Evolutionary conservation across 2,113 vertebrate genomes (phyloP), one percentile per base, ranked within the genome.

Genomic region (Cyanoramphus novaezelandiae): DNA sequence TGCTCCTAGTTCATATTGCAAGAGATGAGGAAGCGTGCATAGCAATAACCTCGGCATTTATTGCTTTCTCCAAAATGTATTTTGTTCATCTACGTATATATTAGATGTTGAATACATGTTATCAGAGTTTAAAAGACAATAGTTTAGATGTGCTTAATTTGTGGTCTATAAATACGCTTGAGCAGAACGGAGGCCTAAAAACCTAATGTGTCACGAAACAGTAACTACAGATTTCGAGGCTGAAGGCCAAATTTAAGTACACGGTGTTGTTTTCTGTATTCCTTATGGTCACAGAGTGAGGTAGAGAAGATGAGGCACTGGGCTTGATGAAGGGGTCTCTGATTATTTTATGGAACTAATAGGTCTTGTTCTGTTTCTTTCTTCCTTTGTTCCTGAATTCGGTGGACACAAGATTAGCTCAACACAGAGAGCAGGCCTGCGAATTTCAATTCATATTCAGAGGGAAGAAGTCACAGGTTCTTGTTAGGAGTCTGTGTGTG

Each of bases 1-100:
- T 70, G 41, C 33, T 82, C 39, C 49, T 31, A 5, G 23, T 75
- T 49, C 52, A 4, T 25, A 7, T 15, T 3, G 4, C 77, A 84
- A 84, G 43, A 13, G 8, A 53, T 2, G 5, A 86, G 37, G 28
- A 77, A n/a, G 46, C 0, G 0, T 17, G n/a, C 1, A 0, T 23
- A 74, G 71, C 59, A 53, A 29, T 33, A 82, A 65, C 19, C 13
- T 35, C 16, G n/a, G 46, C 50, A 52, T 37, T 86, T 24, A 43
- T 2, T 63, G 17, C 64, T 62, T 52, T 62, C 39, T 69, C 63
- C 11, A 49, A 33, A 11, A 79, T 80, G 71, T 19, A 31, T n/a
- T 69, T 88, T 81, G n/a, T 74, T 81, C n/a, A 53, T 74, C 41
- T 63, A 29, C 28, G 46, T 67, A 59, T 25, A 9, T 10, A n/a